A percentile compares a stretch with the other conserved stretches of the same genome.
phyloP scores from a whole-genome alignment of 2,113 vertebrate species.

The Nannospalax galili region DNA sequence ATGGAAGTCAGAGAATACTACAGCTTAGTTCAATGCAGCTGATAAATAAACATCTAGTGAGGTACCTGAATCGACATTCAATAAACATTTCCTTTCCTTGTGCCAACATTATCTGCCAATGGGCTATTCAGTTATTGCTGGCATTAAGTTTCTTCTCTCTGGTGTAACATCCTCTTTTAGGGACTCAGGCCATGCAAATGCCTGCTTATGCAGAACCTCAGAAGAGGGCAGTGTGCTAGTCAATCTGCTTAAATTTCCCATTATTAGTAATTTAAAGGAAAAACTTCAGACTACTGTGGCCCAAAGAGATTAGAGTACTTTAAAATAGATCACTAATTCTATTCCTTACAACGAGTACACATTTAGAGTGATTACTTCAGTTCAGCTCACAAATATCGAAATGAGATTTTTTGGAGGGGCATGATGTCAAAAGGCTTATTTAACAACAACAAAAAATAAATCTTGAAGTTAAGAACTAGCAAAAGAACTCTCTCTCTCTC shows the following conservation, averaged over 20 bases:
- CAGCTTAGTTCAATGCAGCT: not conserved
- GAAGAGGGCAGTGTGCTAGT: not conserved
- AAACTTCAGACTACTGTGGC: not conserved
- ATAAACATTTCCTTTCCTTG: not conserved
- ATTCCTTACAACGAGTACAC: conserved; percentile 26
- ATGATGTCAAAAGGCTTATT: conserved; percentile 4
- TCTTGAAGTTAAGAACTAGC: not conserved
- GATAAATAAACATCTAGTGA: not conserved
- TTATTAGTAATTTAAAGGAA: conserved; percentile 13
- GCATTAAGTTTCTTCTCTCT: not conserved
- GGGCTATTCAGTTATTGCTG: not conserved
- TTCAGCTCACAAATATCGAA: conserved; percentile 41
- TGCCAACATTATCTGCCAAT: not conserved
- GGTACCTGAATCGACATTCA: not conserved
- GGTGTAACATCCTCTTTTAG: not conserved
- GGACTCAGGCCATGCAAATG: not conserved
- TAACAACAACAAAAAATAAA: not conserved
- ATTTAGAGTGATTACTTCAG: conserved; percentile 57
- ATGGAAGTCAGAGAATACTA: not conserved
- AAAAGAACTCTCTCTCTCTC: not conserved
- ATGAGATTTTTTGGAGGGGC: not conserved
- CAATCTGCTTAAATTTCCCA: not conserved
- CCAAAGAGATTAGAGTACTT: conserved; percentile 37
- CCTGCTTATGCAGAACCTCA: not conserved
- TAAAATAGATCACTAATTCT: conserved; percentile 14